Evolutionary conservation across 2,797 vertebrate genomes (phyloP).

Genomic region (Fringilla coelebs): DNA sequence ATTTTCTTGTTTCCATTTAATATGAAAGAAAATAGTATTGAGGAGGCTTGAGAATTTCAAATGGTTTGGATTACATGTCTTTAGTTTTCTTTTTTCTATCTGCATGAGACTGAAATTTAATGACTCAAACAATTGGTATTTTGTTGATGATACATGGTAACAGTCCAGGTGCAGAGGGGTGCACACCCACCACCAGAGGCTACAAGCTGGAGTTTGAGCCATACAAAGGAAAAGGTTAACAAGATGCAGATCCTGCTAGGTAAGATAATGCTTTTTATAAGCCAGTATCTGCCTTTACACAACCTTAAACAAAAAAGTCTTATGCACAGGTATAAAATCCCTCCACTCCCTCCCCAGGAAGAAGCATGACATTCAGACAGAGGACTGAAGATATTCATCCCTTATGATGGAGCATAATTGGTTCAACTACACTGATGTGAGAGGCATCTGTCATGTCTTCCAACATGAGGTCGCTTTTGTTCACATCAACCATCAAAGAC

Average conservation of each 20-base stretch:
- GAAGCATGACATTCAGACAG: rapidly evolving
- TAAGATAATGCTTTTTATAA: not conserved
- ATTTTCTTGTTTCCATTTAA: not conserved
- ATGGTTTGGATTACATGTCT: not conserved
- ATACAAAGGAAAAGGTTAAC: not conserved
- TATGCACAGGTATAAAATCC: not conserved
- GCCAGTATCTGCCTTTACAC: not conserved
- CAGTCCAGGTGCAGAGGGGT: not conserved
- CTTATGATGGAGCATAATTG: not conserved
- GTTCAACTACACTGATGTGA: not conserved
- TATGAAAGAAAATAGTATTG: not conserved
- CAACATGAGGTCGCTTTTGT: no score
- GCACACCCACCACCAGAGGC: not conserved
- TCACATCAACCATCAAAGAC: not conserved
- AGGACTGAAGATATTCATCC: not conserved
- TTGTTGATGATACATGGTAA: not conserved
- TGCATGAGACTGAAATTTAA: not conserved
- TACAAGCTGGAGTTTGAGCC: not conserved
- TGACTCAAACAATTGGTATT: not conserved
- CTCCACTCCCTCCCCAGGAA: not conserved
- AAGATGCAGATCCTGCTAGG: not conserved
- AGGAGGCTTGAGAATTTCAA: not conserved
- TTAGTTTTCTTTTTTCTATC: not conserved
- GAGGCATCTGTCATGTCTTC: not conserved
- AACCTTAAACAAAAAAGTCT: not conserved